Conservation (phyloP, 2,888 invertebrate genomes). For the Strigamia maritima region DNA sequence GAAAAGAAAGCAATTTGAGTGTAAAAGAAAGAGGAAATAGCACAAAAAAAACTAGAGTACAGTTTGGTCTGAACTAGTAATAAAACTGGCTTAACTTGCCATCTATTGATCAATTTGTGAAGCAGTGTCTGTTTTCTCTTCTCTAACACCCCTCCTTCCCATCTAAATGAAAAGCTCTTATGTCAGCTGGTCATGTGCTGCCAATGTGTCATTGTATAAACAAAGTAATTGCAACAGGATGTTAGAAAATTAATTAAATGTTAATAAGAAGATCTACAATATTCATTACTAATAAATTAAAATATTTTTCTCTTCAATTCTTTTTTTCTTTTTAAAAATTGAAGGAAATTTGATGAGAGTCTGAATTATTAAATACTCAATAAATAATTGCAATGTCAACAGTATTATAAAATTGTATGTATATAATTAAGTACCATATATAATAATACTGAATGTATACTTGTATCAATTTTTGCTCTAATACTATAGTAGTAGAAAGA, state of each 20-base stretch:
- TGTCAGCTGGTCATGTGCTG: conserved; percentile 28
- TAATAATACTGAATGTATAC: no score
- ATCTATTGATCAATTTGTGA: conserved; percentile 27
- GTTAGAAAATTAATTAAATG: conserved; percentile 4
- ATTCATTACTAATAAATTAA: no score
- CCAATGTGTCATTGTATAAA: conserved; percentile 13
- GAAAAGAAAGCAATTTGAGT: background rate
- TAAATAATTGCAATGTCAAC: no score
- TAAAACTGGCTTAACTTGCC: conserved; percentile 29
- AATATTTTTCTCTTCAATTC: no score
- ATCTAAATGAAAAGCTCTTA: conserved; percentile 24
- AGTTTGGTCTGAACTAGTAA: background rate
- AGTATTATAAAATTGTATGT: no score
- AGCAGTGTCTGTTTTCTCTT: conserved; percentile 12
- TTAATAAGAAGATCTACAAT: background rate
- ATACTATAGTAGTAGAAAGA: no score
- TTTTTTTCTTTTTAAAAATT: no score
- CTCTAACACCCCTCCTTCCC: background rate
- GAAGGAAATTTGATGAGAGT: no score
- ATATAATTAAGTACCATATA: no score
- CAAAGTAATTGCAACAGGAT: conserved; percentile 6
- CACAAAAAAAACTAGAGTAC: background rate
- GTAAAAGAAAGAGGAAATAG: background rate
- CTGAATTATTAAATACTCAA: no score
- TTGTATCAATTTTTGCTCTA: no score